Base-by-base conservation (phyloP, 2,888 invertebrate genomes). In the Beris morrisii region DNA sequence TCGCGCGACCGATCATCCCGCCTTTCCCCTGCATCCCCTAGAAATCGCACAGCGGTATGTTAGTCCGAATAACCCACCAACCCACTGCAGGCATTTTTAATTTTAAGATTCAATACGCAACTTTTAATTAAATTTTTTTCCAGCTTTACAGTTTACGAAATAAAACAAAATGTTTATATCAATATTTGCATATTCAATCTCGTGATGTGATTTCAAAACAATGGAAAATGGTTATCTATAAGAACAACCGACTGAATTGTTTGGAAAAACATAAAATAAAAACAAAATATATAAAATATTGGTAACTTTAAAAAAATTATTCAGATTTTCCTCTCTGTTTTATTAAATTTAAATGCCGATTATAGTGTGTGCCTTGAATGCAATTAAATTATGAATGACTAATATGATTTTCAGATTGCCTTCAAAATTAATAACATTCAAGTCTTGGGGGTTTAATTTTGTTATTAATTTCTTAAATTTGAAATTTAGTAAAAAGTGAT, bases 21-120 rank as follows among this genome's bases (percentile, higher is more conserved):
- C 84, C 84, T 84, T 83, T 84, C 84, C 82, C 84, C 83, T 64
- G 71, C 70, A 84, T 85, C 86, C 82, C 84, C 84, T 85, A 81
- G 58, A 71, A 73, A 69, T 61, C 61, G 61, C 71, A 66, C 68
- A 71, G 65, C 65, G 65, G 55, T 71, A 57, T 67, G 69, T 71
- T 71, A 71, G 68, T 70, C 66, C 55, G 61, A 64, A 58, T 59
- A 66, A 68, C 69, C 71, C 69, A 71, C 71, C 69, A 67, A 66
- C 71, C 71, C 71, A 71, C 71, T 71, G 53, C 57, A 64, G 48
- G 45, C 57, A 46, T 65, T 52, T 59, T 58, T 56, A 61, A 64
- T 61, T 55, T 52, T 55, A 68, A 64, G 52, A 66, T 61, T 68
- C 63, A 66, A 68, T 57, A 68, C 64, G 68, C 68, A 64, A 59